A percentile compares a stretch with the other conserved stretches of the same genome.
These are phyloP conservation scores for Trisateles emortualis DNA, from an alignment of 2,888 invertebrate species.

Conservation along the genomic window DNA sequence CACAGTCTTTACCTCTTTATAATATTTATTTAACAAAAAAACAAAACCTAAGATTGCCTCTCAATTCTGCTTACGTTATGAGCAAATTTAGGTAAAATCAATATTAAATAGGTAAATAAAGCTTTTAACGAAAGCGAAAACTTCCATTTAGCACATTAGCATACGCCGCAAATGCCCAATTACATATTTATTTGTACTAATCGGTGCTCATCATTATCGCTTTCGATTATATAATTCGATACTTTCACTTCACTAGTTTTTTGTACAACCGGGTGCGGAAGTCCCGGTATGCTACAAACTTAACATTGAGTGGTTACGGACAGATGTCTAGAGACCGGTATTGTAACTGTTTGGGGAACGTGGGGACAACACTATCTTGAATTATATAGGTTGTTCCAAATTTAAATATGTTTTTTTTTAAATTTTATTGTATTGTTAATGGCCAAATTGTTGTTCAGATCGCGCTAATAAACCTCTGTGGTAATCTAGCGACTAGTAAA, in stretches of 20 bases:
- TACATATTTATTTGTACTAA: constrained; percentile 19
- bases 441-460: too few relatives aligned
- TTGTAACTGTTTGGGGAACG: constrained; percentile 57
- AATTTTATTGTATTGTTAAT: too few relatives aligned
- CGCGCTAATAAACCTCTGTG: too few relatives aligned
- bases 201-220: constrained; percentile 17
- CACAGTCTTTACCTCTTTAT: too few relatives aligned
- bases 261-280: constrained; percentile 57
- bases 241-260: constrained; percentile 67
- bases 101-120: too few relatives aligned
- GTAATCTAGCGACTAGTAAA: too few relatives aligned
- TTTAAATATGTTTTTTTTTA: too few relatives aligned
- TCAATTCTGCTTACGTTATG: too few relatives aligned
- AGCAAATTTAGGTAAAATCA: too few relatives aligned
- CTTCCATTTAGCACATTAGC: not conserved
- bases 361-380: constrained; percentile 43
- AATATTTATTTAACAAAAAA: too few relatives aligned
- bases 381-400: constrained; percentile 56
- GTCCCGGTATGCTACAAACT: constrained; percentile 51
- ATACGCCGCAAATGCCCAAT: constrained; percentile 16
- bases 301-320: constrained; percentile 46
- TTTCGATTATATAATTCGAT: constrained; percentile 49
- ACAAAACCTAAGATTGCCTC: too few relatives aligned
- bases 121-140: too few relatives aligned
- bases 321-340: constrained; percentile 81